These are phyloP conservation scores for Macquaria australasica DNA, from an alignment of 2,113 vertebrate species.

Conservation along the genomic window DNA sequence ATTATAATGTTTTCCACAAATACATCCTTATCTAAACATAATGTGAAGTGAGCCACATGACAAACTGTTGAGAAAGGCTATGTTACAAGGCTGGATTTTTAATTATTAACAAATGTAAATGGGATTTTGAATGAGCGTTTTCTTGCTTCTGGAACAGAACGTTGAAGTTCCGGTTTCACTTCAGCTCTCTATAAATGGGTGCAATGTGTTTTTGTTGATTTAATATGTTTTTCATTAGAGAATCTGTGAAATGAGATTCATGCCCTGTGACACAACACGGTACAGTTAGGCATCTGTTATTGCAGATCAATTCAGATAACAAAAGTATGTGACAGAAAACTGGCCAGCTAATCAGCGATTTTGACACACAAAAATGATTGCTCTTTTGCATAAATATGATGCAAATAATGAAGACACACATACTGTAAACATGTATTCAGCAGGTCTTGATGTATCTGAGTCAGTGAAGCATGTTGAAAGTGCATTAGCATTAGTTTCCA, in stretches of 20 bases:
- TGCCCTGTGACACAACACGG: neutral
- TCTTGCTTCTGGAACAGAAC: too few relatives aligned
- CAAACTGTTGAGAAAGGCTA: too few relatives aligned
- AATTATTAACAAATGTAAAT: too few relatives aligned
- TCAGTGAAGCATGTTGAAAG: neutral
- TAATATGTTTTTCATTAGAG: neutral
- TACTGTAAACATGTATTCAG: neutral
- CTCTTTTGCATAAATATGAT: neutral
- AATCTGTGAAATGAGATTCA: neutral
- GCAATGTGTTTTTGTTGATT: neutral
- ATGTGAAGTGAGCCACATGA: too few relatives aligned
- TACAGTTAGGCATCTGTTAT: neutral
- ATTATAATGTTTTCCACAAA: too few relatives aligned
- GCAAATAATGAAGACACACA: neutral
- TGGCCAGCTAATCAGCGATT: neutral
- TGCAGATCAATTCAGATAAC: neutral
- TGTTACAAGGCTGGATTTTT: too few relatives aligned
- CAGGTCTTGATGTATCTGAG: neutral
- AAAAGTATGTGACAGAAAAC: neutral
- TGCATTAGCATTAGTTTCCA: neutral
- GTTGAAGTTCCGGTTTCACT: too few relatives aligned
- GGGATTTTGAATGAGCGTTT: too few relatives aligned
- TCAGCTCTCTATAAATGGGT: too few relatives aligned
- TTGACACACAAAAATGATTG: neutral
- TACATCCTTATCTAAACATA: too few relatives aligned